Evolutionary conservation across 1,140 invertebrate species (phyloP).

Genomic region (Drosophila athabasca): DNA sequence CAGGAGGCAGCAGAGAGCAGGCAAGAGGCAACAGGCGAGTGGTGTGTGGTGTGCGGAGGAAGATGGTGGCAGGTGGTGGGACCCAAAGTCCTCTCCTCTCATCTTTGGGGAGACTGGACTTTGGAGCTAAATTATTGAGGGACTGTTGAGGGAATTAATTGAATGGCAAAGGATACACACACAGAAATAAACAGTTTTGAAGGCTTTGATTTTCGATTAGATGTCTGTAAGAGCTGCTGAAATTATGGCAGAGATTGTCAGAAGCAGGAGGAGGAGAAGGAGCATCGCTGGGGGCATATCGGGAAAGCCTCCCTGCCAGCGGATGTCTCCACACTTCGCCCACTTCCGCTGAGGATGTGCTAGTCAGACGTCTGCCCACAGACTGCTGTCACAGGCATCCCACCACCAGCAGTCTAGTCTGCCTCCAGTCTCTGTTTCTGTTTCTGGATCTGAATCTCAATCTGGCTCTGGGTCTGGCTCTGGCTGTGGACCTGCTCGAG

Average conservation of each 20-base stretch:
- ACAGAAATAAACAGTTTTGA: slow-evolving; percentile 4
- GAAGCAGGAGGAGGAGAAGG: not conserved
- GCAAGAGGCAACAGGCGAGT: not conserved
- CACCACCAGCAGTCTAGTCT: too few species aligned
- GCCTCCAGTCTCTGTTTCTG: not conserved
- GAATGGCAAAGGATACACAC: slow-evolving; percentile 7
- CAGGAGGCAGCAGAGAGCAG: slow-evolving; percentile 24
- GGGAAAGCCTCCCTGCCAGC: not conserved
- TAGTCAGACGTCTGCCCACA: slow-evolving; percentile 45
- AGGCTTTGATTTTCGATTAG: slow-evolving; percentile 29
- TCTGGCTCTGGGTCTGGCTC: too few species aligned
- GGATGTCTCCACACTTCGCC: slow-evolving; percentile 49
- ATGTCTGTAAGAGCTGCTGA: slow-evolving; percentile 18
- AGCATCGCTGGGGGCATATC: slow-evolving; percentile 19
- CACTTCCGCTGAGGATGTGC: slow-evolving; percentile 67
- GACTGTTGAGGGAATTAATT: slow-evolving; percentile 38
- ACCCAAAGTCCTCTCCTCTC: not conserved
- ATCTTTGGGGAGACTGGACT: slow-evolving; percentile 27
- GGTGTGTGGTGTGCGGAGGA: slow-evolving; percentile 22
- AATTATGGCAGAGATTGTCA: slow-evolving; percentile 25
- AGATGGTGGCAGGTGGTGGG: slow-evolving; percentile 37
- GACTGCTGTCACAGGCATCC: slow-evolving; percentile 20
- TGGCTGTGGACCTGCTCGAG: slow-evolving; percentile 7
- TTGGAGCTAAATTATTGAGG: slow-evolving; percentile 27
- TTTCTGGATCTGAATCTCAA: not conserved